phyloP scores from a whole-genome alignment of 1,140 invertebrate genomes.

The Cydia amplana region DNA sequence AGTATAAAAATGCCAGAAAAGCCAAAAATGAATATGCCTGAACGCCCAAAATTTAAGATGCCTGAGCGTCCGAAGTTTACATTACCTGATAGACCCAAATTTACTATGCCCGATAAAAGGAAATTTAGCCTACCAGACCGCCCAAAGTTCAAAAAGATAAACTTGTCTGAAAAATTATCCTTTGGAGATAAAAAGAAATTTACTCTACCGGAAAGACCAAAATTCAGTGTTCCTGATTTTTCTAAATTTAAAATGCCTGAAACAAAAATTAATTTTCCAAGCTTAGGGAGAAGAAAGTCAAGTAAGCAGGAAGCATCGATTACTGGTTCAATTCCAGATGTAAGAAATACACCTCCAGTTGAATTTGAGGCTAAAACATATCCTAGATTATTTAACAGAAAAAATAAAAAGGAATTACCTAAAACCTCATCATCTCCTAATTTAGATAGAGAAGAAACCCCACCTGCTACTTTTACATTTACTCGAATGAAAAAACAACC shows the following conservation, averaged over 20 bases:
- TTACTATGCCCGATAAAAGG: slow-evolving; percentile 79
- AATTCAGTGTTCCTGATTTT: slow-evolving; percentile 82
- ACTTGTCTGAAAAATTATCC: slow-evolving; percentile 80
- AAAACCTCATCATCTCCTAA: slow-evolving; percentile 73
- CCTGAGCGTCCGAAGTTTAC: slow-evolving; percentile 80
- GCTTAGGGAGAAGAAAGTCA: slow-evolving; percentile 63
- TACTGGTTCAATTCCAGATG: slow-evolving; percentile 66
- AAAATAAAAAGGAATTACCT: slow-evolving; percentile 71
- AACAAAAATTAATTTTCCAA: slow-evolving; percentile 79
- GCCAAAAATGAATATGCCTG: slow-evolving; percentile 78
- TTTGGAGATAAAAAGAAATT: slow-evolving; percentile 81
- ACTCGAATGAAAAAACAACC: slow-evolving; percentile 63
- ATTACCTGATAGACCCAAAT: slow-evolving; percentile 80
- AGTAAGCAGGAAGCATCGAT: slow-evolving; percentile 61
- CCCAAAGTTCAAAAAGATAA: slow-evolving; percentile 82
- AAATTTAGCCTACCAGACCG: slow-evolving; percentile 81
- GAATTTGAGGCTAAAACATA: slow-evolving; percentile 88
- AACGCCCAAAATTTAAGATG: slow-evolving; percentile 81
- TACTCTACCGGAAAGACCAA: slow-evolving; percentile 79
- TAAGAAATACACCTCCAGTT: slow-evolving; percentile 76
- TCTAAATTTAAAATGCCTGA: slow-evolving; percentile 83
- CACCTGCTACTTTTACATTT: slow-evolving; percentile 73
- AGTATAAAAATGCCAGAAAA: slow-evolving; percentile 81
- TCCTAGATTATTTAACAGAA: slow-evolving; percentile 86
- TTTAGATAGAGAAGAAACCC: slow-evolving; percentile 74